phyloP scores from a whole-genome alignment of 2,797 vertebrate genomes.

The Macropodus opercularis region DNA sequence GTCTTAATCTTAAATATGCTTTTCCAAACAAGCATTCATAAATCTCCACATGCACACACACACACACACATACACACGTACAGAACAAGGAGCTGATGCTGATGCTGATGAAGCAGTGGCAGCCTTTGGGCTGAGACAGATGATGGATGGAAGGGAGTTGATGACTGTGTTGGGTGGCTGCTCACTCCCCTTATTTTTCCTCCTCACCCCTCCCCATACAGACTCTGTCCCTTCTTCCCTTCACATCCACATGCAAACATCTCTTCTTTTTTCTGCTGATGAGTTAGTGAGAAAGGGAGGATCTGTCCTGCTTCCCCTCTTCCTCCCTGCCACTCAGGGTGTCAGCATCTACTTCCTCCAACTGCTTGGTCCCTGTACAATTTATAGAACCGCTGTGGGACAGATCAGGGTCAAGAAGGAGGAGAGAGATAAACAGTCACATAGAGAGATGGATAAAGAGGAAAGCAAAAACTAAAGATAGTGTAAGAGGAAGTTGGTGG shows the following conservation, averaged over 20 bases:
- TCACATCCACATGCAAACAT: slow-evolving; percentile 31
- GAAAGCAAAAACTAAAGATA: slow-evolving; percentile 1
- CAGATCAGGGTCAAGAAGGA: slow-evolving; percentile 10
- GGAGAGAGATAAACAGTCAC: slow-evolving; percentile 11
- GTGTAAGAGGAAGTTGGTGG: slow-evolving; percentile 6
- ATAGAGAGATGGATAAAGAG: slow-evolving; percentile 7
- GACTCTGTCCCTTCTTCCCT: slow-evolving; percentile 1
- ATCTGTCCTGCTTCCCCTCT: slow-evolving; percentile 30
- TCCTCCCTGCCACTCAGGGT: slow-evolving; percentile 43
- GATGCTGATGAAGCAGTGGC: slow-evolving; percentile 70
- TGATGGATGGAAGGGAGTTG: slow-evolving; percentile 72
- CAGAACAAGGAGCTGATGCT: slow-evolving; percentile 47
- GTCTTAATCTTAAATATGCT: slow-evolving; percentile 16
- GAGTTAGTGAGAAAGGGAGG: slow-evolving; percentile 59
- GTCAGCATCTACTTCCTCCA: slow-evolving; percentile 48
- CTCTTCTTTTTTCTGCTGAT: slow-evolving; percentile 31
- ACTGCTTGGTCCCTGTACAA: slow-evolving; percentile 21
- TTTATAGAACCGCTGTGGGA: slow-evolving; percentile 32
- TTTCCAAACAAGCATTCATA: slow-evolving; percentile 39
- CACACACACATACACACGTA: slow-evolving; percentile 13
- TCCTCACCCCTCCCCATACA: slow-evolving; percentile 26
- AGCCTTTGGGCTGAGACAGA: slow-evolving; percentile 66
- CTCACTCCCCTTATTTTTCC: slow-evolving; percentile 57
- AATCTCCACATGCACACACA: background rate
- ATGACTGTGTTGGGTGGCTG: slow-evolving; percentile 76